A percentile compares a stretch with the other conserved stretches of the same genome.
These are phyloP conservation scores for Percopsis transmontana DNA, from an alignment of 2,113 vertebrate genomes.

Conservation along the genomic window DNA sequence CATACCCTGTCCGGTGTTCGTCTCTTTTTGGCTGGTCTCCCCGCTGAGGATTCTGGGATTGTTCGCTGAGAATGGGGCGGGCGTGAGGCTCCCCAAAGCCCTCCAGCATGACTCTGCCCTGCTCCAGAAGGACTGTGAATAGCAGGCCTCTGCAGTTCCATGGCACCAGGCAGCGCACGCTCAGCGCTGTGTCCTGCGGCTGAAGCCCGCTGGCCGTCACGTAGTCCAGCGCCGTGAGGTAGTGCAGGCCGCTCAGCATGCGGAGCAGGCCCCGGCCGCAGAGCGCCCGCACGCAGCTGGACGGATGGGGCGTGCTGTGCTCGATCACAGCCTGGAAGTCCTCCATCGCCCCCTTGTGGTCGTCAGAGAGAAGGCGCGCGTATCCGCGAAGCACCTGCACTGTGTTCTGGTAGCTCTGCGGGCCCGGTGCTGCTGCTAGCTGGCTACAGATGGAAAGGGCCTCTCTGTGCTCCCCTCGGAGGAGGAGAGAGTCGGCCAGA, in stretches of 20 bases:
- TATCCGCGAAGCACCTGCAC: constrained; percentile 88
- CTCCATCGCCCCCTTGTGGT: constrained; percentile 77
- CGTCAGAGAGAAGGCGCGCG: constrained; percentile 80
- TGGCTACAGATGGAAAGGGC: constrained; percentile 83
- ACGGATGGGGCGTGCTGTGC: constrained; percentile 82
- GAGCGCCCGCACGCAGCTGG: constrained; percentile 88
- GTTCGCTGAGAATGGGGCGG: constrained; percentile 19
- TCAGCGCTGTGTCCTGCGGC: constrained; percentile 83
- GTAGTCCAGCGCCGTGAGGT: constrained; percentile 89
- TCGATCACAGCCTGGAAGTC: constrained; percentile 92
- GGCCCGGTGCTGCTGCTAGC: constrained; percentile 72
- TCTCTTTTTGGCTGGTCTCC: constrained; percentile 38
- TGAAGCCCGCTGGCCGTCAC: constrained; percentile 87
- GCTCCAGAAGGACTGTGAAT: constrained; percentile 86
- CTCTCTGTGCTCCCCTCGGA: constrained; percentile 77
- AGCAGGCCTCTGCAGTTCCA: constrained; percentile 93
- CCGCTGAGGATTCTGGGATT: constrained; percentile 36
- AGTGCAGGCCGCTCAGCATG: constrained; percentile 80
- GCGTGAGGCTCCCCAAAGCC: constrained; percentile 17
- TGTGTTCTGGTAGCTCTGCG: constrained; percentile 81
- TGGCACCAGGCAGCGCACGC: constrained; percentile 87
- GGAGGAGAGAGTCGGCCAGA: constrained; percentile 88
- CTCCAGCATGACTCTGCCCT: constrained; percentile 88
- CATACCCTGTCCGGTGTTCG: constrained; percentile 72
- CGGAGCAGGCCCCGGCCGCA: constrained; percentile 91